These are phyloP conservation scores for Argyresthia albistria DNA, from an alignment of 2,888 invertebrate species.

Conservation along the genomic window DNA sequence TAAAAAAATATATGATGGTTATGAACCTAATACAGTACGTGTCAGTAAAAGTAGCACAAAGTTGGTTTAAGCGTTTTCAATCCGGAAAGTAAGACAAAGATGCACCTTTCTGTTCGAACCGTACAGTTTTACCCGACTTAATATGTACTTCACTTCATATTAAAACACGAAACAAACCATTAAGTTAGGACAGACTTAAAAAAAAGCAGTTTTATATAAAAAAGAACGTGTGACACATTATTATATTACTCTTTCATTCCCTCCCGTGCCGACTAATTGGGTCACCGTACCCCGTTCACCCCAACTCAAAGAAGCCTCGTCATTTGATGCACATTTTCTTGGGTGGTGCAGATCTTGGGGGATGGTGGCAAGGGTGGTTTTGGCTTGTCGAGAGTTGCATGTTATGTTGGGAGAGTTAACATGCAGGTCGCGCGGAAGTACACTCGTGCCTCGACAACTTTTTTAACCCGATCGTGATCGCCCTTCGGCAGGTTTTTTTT, in stretches of 20 bases:
- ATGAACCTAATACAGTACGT: too few relatives aligned
- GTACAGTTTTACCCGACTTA: too few relatives aligned
- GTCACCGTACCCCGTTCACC: slow-evolving; percentile 3
- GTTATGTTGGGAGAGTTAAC: neutral
- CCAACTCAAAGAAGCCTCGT: neutral
- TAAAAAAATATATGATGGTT: too few relatives aligned
- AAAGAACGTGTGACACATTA: too few relatives aligned
- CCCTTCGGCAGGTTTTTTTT: slow-evolving; percentile 5
- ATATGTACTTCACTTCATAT: too few relatives aligned
- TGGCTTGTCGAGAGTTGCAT: neutral
- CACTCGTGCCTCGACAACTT: slow-evolving; percentile 16
- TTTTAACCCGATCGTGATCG: slow-evolving; percentile 13
- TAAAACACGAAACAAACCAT: too few relatives aligned
- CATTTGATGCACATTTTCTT: neutral
- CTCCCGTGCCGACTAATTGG: slow-evolving; percentile 1
- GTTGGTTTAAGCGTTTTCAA: too few relatives aligned
- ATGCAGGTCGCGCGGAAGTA: slow-evolving; percentile 7
- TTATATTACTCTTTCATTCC: neutral
- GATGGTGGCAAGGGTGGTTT: neutral
- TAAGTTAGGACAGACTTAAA: too few relatives aligned
- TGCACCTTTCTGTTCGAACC: too few relatives aligned
- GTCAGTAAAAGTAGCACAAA: too few relatives aligned
- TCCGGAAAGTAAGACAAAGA: too few relatives aligned
- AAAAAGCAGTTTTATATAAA: too few relatives aligned
- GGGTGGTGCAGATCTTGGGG: neutral